These are phyloP conservation scores for Scaeva pyrastri DNA, from an alignment of 2,888 invertebrate genomes.

Conservation along the genomic window DNA sequence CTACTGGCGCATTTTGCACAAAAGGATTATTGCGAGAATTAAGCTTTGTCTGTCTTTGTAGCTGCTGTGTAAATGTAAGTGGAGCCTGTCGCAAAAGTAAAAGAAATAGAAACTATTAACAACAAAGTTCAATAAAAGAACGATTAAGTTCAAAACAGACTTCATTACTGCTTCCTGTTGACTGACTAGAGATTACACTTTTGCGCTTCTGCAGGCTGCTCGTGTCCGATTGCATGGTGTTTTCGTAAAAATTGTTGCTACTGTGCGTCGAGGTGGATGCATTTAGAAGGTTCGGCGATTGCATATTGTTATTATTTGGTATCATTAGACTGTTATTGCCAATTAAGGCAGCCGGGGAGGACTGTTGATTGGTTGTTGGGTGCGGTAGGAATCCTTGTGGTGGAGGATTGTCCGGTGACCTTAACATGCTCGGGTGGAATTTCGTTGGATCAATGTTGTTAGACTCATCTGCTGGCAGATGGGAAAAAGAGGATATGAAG, in stretches of 20 bases:
- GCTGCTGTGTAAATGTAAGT: conserved; percentile 96
- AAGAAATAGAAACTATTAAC: background rate
- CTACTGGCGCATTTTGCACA: conserved; percentile 80
- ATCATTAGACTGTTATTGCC: conserved; percentile 77
- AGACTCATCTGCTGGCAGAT: conserved; percentile 81
- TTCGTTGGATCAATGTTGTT: conserved; percentile 82
- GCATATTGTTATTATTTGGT: conserved; percentile 80
- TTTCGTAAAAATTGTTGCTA: conserved; percentile 84
- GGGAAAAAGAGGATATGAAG: conserved; percentile 42
- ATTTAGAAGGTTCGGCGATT: conserved; percentile 79
- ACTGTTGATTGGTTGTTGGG: conserved; percentile 62
- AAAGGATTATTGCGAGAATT: conserved; percentile 83
- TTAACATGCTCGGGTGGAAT: conserved; percentile 83
- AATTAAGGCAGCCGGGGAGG: conserved; percentile 81
- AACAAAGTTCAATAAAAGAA: background rate
- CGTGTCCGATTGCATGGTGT: conserved; percentile 84
- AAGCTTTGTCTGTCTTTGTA: conserved; percentile 86
- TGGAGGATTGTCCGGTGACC: conserved; percentile 84
- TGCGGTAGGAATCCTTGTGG: conserved; percentile 77
- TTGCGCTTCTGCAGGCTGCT: conserved; percentile 84
- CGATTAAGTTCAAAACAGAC: conserved; percentile 77
- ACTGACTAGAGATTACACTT: conserved; percentile 84
- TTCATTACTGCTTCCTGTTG: conserved; percentile 84
- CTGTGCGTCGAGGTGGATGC: conserved; percentile 84
- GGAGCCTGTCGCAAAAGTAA: conserved; percentile 84